These are phyloP conservation scores for Pionites leucogaster DNA, from an alignment of 2,113 vertebrate genomes.

Conservation along the genomic window DNA sequence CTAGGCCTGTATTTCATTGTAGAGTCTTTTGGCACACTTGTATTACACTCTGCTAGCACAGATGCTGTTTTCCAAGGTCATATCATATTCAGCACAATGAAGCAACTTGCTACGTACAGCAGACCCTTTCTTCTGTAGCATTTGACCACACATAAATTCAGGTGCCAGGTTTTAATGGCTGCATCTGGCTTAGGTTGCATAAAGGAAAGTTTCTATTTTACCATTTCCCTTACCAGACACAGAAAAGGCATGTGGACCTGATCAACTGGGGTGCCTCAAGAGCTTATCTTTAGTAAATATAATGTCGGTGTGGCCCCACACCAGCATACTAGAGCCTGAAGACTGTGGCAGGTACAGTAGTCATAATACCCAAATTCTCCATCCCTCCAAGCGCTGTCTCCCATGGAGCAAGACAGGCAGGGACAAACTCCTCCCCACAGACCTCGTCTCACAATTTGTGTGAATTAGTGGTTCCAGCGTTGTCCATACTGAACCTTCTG, in stretches of 20 bases:
- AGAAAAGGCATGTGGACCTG: not conserved
- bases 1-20: not conserved
- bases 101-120: not conserved
- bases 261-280: not conserved
- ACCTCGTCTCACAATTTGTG: not conserved
- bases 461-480: not conserved
- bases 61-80: not conserved
- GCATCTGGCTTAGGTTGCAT: not conserved
- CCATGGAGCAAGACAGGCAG: not conserved
- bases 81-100: not conserved
- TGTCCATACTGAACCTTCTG: not conserved
- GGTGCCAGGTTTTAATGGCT: not conserved
- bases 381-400: not conserved
- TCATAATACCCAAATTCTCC: not conserved
- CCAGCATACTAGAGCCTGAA: not conserved
- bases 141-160: not conserved
- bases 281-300: not conserved
- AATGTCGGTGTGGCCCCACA: not conserved
- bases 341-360: not conserved
- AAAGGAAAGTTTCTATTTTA: not conserved
- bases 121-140: not conserved
- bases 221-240: not conserved
- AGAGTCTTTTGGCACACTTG: not conserved
- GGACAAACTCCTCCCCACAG: not conserved
- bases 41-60: not conserved